Evolutionary conservation across 1,140 invertebrate species (phyloP).

Genomic region (Meloidogyne hapla): DNA sequence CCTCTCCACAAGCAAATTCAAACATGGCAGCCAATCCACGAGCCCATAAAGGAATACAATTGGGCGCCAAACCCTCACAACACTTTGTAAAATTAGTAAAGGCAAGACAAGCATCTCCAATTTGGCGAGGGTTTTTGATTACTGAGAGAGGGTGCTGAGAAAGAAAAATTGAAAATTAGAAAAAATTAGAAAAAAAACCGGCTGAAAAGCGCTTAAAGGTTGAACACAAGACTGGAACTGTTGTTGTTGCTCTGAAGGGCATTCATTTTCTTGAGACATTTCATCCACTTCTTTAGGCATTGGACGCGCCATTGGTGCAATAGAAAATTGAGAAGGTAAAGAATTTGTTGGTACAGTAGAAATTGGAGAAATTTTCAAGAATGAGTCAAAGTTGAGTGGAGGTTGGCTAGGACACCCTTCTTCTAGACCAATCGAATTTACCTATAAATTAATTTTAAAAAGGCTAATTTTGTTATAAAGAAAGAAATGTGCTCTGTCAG

Average conservation of each 20-base stretch:
- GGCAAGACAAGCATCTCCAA: conserved; percentile 56
- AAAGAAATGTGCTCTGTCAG: too few species aligned
- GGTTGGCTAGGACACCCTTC: conserved; percentile 57
- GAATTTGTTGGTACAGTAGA: not conserved
- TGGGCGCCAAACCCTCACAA: conserved; percentile 17
- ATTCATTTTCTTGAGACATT: conserved; percentile 21
- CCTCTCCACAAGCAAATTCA: conserved; percentile 56
- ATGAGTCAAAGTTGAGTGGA: conserved; percentile 51
- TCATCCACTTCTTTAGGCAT: conserved; percentile 17
- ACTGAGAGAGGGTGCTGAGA: conserved; percentile 55
- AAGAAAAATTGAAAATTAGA: not conserved
- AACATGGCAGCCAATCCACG: conserved; percentile 62
- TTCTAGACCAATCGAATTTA: conserved; percentile 54
- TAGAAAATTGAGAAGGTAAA: not conserved
- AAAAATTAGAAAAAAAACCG: conserved; percentile 11
- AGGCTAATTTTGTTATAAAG: too few species aligned
- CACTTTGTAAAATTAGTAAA: conserved; percentile 57
- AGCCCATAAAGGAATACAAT: conserved; percentile 52
- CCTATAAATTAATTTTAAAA: conserved; percentile 42
- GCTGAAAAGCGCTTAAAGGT: conserved; percentile 59
- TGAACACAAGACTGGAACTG: conserved; percentile 52
- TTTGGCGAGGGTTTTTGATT: conserved; percentile 56
- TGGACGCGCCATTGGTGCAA: conserved; percentile 46
- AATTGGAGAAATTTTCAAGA: conserved; percentile 32
- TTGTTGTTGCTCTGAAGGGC: conserved; percentile 50